Conservation (phyloP, 2,888 invertebrate genomes). For the Frankliniella fusca region DNA sequence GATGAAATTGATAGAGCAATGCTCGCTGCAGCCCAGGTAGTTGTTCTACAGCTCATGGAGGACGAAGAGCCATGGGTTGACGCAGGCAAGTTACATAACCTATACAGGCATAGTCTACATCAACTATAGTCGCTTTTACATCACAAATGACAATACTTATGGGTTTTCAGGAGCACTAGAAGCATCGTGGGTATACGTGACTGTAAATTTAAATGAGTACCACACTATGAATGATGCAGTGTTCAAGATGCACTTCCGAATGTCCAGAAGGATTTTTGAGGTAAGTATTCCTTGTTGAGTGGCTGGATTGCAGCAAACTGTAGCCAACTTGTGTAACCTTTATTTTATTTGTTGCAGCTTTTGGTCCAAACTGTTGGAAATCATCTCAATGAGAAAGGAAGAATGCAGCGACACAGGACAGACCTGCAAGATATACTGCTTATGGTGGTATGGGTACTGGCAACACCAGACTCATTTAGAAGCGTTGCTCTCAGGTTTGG, state of each 20-base stretch:
- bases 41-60: too few relatives aligned
- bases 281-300: not conserved
- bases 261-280: not conserved
- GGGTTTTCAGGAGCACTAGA: too few relatives aligned
- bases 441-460: not conserved
- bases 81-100: too few relatives aligned
- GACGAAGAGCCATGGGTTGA: too few relatives aligned
- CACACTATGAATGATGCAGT: not conserved
- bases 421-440: not conserved
- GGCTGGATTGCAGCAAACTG: not conserved
- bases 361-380: too few relatives aligned
- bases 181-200: not conserved
- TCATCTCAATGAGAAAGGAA: not conserved
- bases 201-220: not conserved
- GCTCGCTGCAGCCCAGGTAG: too few relatives aligned
- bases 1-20: too few relatives aligned
- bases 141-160: too few relatives aligned
- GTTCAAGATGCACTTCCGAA: not conserved
- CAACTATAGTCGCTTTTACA: too few relatives aligned
- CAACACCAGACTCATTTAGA: slow-evolving; percentile 5
- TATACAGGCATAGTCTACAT: too few relatives aligned
- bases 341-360: too few relatives aligned
- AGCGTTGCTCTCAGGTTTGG: not conserved
- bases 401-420: not conserved
- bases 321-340: too few relatives aligned